Base-by-base conservation (phyloP, 2,888 invertebrate genomes). In the Lasioglossum morio region DNA sequence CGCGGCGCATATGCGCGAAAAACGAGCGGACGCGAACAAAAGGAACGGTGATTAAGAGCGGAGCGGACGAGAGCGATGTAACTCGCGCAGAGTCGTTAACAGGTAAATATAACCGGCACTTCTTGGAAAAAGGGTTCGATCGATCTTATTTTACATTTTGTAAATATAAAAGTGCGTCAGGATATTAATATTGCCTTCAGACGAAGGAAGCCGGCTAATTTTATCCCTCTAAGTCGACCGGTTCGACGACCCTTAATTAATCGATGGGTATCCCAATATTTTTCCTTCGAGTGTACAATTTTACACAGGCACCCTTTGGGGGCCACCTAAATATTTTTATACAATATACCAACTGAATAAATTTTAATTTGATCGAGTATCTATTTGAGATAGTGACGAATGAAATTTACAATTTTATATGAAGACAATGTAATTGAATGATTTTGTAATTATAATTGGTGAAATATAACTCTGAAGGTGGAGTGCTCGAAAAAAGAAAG, bases 141-240 rank as follows among this genome's bases (percentile, higher is more conserved):
- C 70, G 70, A 70, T 70, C 37, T 70, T 70, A 70, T 70, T 70
- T 37, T 70, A 40, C 70, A 70, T 70, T 40, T 70, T n/a, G 40
- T 70, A 40, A n/a, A 40, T 70, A 70, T 37, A 70, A 37, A 37
- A 23, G 34, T 12, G 37, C 69, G 69, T 37, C 69, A 23, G 69
- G 69, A 69, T 70, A 70, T 40, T 70, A 70, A 70, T 70, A 70
- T 70, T 70, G n/a, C n/a, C 37, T 37, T n/a, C 40, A n/a, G 23
- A 37, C 37, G n/a, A 37, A 70, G 69, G 69, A 37, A 37, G 16
- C 10, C 34, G 37, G 10, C 23, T 69, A 69, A 69, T 34, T 69
- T 23, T 69, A 69, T 37, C 69, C 0, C 19, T 34, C 23, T 0
- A 34, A 34, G 23, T 10, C 10, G 3, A 34, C 34, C 3, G 34